Evolutionary conservation across 2,888 invertebrate species (phyloP).

Genomic region (Rhamnusium bicolor): DNA sequence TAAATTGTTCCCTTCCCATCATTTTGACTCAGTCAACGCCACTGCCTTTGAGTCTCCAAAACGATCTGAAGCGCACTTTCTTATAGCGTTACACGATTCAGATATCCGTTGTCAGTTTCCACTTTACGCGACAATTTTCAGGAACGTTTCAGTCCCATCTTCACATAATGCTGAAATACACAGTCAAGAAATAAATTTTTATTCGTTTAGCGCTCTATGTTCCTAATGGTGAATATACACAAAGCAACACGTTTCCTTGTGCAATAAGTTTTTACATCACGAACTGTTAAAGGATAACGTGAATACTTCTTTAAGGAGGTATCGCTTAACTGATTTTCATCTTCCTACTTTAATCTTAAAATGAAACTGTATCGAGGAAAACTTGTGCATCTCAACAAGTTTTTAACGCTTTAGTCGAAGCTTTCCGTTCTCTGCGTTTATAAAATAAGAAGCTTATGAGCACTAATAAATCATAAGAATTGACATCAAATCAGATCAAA

Average conservation of each 20-base stretch:
- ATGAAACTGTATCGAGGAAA: not conserved
- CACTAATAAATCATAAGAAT: too few species aligned
- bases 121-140: constrained; percentile 18
- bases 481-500: too few species aligned
- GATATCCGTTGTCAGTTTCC: constrained; percentile 35
- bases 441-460: not conserved
- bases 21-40: constrained; percentile 2
- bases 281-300: not conserved
- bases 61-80: constrained; percentile 27
- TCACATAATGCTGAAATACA: constrained; percentile 3
- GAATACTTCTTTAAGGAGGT: constrained; percentile 2
- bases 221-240: constrained; percentile 21
- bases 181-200: constrained; percentile 22
- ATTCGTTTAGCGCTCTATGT: constrained; percentile 7
- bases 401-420: not conserved
- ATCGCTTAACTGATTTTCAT: constrained; percentile 14
- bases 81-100: constrained; percentile 26
- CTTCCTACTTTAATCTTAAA: not conserved
- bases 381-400: not conserved
- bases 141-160: not conserved
- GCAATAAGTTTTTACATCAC: constrained; percentile 9
- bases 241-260: constrained; percentile 22
- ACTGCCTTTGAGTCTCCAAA: constrained; percentile 3
- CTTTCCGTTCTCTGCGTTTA: not conserved
- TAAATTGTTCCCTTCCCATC: not conserved